A percentile compares a stretch with the other conserved stretches of the same genome.
phyloP scores from a whole-genome alignment of 2,888 invertebrate species.

The Allolobophora icterica region DNA sequence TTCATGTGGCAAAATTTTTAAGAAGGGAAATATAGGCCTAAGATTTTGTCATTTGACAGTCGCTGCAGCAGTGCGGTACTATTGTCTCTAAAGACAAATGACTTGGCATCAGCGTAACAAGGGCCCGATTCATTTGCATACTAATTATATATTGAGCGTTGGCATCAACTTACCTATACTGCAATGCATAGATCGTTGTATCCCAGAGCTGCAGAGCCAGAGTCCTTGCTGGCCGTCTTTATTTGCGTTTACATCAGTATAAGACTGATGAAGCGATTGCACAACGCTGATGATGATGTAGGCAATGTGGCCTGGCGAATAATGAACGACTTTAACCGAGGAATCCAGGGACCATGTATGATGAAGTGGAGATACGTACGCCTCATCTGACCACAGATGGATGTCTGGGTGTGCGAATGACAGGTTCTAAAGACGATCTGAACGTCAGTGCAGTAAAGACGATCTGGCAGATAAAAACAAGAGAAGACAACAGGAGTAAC shows the following conservation, averaged over 20 bases:
- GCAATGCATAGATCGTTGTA: background rate
- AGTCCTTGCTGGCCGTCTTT: background rate
- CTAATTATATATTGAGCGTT: constrained; percentile 14
- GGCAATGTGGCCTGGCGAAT: background rate
- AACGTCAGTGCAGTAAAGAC: background rate
- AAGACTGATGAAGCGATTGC: background rate
- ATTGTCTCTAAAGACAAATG: too few relatives aligned
- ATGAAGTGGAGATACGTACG: background rate
- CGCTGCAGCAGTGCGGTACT: too few relatives aligned
- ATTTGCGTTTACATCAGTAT: background rate
- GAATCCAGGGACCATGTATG: background rate
- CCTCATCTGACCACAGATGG: background rate
- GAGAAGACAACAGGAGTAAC: too few relatives aligned
- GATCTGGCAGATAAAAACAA: background rate
- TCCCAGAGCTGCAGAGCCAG: background rate
- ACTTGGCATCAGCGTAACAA: too few relatives aligned
- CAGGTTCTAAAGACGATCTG: too few relatives aligned
- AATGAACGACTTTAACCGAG: background rate
- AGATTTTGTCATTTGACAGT: too few relatives aligned
- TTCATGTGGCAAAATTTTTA: too few relatives aligned
- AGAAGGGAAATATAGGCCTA: too few relatives aligned
- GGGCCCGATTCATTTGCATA: background rate
- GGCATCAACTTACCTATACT: background rate
- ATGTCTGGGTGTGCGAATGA: background rate
- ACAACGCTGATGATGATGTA: background rate